Percentiles rank a stretch among this genome's conserved stretches.
Conservation (phyloP, 2,113 vertebrate species). For the Rhea americana region DNA sequence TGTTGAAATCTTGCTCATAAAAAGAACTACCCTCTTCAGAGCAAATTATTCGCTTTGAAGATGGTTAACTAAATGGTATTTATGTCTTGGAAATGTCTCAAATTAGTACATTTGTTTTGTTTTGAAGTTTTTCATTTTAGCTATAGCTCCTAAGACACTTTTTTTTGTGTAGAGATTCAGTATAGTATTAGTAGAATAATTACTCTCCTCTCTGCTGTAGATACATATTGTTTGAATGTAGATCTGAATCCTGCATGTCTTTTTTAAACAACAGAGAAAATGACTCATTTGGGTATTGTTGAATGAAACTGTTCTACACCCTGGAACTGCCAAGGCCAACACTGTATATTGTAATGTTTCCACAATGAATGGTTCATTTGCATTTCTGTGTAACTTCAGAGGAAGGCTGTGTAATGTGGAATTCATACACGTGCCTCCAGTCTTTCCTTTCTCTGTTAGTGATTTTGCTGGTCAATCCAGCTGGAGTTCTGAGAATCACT, state of each 20-base stretch:
- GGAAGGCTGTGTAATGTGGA: not conserved
- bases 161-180: not conserved
- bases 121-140: not conserved
- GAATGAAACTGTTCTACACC: constrained; percentile 25
- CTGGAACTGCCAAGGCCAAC: not conserved
- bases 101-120: not conserved
- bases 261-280: constrained; percentile 29
- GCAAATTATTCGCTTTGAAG: not conserved
- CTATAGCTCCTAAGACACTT: not conserved
- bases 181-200: not conserved
- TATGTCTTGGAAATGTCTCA: not conserved
- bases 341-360: not conserved
- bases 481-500: not conserved
- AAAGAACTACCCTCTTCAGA: not conserved
- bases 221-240: not conserved
- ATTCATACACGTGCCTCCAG: not conserved
- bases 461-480: not conserved
- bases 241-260: not conserved
- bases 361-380: not conserved
- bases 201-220: not conserved
- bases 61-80: not conserved
- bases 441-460: not conserved
- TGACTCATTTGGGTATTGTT: constrained; percentile 10
- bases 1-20: not conserved
- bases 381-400: not conserved